Evolutionary conservation across 2,888 invertebrate genomes (phyloP).

Genomic region (Drosophila macrospina): DNA sequence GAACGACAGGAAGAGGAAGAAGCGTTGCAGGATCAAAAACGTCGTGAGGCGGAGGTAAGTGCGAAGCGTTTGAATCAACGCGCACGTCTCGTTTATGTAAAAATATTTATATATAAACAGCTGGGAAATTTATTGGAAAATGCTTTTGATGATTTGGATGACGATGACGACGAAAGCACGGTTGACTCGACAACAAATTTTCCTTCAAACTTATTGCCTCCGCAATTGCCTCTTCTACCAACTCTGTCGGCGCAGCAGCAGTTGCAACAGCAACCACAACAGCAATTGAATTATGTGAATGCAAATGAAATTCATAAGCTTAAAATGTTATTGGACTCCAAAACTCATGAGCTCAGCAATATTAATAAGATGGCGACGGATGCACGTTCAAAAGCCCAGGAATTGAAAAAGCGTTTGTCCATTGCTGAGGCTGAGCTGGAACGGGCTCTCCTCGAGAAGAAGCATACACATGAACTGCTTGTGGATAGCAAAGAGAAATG

Average conservation of each 20-base stretch:
- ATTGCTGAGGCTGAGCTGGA: constrained; percentile 88
- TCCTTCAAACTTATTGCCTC: constrained; percentile 69
- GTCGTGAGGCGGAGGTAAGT: constrained; percentile 89
- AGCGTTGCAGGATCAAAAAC: constrained; percentile 89
- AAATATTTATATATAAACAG: constrained; percentile 82
- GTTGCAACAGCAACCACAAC: constrained; percentile 20
- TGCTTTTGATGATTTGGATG: constrained; percentile 90
- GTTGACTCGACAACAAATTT: constrained; percentile 87
- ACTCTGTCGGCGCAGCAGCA: constrained; percentile 16
- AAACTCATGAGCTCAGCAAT: constrained; percentile 84
- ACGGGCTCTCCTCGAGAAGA: constrained; percentile 87
- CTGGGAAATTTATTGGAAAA: constrained; percentile 88
- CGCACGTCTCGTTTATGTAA: neutral
- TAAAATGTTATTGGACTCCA: constrained; percentile 85
- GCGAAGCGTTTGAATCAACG: neutral
- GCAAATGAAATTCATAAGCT: constrained; percentile 72
- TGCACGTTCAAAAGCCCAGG: constrained; percentile 61
- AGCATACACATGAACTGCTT: constrained; percentile 88
- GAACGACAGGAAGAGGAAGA: constrained; percentile 90
- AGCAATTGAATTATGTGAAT: constrained; percentile 16
- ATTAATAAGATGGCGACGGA: constrained; percentile 83
- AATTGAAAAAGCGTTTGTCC: constrained; percentile 85
- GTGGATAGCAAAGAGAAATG: constrained; percentile 85
- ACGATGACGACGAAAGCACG: constrained; percentile 89
- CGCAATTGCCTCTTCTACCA: constrained; percentile 25